Conservation (phyloP, 1,140 invertebrate genomes). For the Trichomalopsis sarcophagae region DNA sequence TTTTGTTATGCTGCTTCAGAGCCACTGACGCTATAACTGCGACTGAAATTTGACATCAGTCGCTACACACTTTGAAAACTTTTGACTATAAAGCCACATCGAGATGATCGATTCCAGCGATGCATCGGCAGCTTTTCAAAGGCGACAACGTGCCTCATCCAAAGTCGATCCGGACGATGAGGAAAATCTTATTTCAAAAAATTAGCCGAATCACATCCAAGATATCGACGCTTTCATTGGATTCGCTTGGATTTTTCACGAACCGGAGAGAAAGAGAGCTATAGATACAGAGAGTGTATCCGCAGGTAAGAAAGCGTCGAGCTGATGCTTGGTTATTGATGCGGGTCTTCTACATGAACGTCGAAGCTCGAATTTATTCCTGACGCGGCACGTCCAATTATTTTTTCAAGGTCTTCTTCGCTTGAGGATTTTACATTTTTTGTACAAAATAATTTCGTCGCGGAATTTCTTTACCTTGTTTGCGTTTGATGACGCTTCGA, state of each 20-base stretch:
- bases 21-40: no score
- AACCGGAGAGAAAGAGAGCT: no score
- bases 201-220: neutral
- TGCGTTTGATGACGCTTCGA: no score
- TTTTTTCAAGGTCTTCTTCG: neutral
- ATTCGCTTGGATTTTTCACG: neutral
- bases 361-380: neutral
- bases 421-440: no score
- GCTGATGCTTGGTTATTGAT: neutral
- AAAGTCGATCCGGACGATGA: neutral
- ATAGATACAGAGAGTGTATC: no score
- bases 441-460: no score
- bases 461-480: no score
- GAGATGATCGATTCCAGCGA: no score
- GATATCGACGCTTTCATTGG: neutral
- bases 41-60: no score
- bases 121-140: neutral
- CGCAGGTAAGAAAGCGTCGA: neutral
- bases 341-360: neutral
- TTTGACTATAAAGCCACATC: neutral
- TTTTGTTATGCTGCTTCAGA: no score
- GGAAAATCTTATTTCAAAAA: constrained; percentile 1
- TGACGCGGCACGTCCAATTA: neutral
- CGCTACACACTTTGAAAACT: no score
- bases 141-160: neutral